Conservation (phyloP, 2,113 vertebrate species). For the Eublepharis macularius region DNA sequence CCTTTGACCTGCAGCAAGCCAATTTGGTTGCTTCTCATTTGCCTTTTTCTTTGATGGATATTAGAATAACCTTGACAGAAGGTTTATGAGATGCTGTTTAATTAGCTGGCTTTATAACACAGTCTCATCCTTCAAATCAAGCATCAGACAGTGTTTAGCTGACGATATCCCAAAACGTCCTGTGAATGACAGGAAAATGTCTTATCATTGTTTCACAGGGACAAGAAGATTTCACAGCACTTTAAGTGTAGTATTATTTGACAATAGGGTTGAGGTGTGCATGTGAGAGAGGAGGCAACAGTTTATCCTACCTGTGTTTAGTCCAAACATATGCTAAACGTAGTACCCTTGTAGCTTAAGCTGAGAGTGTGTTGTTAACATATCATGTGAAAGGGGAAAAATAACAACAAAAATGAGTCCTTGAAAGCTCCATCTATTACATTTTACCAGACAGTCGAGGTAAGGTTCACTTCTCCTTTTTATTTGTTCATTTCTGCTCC, state of each 20-base stretch:
- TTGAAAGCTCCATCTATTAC: neutral
- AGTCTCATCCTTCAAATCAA: constrained; percentile 12
- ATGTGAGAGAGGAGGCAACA: neutral
- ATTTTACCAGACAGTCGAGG: neutral
- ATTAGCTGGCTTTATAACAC: constrained; percentile 16
- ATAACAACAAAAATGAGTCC: fast-evolving
- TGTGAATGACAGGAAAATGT: neutral
- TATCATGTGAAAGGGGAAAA: neutral
- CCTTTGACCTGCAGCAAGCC: constrained; percentile 13
- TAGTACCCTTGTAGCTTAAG: neutral
- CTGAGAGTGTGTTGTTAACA: neutral
- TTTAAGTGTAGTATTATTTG: neutral
- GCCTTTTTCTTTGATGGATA: constrained; percentile 10
- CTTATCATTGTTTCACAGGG: neutral
- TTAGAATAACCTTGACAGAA: constrained; percentile 21
- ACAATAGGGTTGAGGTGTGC: neutral
- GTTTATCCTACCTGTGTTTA: neutral
- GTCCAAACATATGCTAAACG: neutral
- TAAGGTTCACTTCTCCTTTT: neutral
- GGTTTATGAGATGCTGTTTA: constrained; percentile 29
- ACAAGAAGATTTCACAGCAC: neutral
- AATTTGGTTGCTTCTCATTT: constrained; percentile 20
- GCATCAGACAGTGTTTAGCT: neutral
- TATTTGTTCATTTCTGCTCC: neutral
- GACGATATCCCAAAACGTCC: neutral